Percentiles rank a stretch among this genome's conserved stretches.
These are phyloP conservation scores for Lissocephala sabroskyi DNA, from an alignment of 2,888 invertebrate genomes.

Conservation along the genomic window DNA sequence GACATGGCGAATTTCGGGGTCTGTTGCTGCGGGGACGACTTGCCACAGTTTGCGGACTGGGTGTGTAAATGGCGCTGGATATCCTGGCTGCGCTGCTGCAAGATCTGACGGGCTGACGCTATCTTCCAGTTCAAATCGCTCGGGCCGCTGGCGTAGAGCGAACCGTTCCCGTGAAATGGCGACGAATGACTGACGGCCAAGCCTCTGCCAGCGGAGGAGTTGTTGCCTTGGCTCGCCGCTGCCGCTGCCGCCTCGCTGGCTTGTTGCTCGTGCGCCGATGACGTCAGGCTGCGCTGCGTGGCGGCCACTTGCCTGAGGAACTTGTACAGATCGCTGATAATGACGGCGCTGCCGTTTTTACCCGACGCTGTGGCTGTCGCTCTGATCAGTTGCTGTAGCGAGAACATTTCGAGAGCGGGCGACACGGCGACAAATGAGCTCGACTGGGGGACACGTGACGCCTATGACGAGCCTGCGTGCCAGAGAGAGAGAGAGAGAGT, in stretches of 20 bases:
- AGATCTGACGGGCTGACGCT: constrained; percentile 22
- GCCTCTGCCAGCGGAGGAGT: constrained; percentile 38
- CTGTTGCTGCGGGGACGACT: constrained; percentile 42
- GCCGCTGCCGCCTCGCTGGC: constrained; percentile 34
- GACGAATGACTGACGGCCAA: constrained; percentile 56
- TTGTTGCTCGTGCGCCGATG: constrained; percentile 27
- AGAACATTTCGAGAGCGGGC: constrained; percentile 47
- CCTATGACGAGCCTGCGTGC: neutral
- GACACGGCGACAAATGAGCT: neutral
- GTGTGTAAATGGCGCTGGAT: constrained; percentile 58
- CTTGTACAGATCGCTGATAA: constrained; percentile 37
- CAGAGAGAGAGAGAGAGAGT: constrained; percentile 5
- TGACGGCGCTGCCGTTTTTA: constrained; percentile 27
- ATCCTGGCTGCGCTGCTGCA: constrained; percentile 46
- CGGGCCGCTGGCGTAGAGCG: constrained; percentile 22
- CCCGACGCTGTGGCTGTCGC: constrained; percentile 31
- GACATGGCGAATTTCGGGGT: constrained; percentile 64
- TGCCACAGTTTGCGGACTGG: constrained; percentile 23
- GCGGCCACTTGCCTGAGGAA: constrained; percentile 39
- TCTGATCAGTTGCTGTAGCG: constrained; percentile 66
- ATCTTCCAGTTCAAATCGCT: constrained; percentile 15
- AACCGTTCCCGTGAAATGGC: constrained; percentile 53
- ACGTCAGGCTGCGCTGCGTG: constrained; percentile 29
- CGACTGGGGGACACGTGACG: neutral
- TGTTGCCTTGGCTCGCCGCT: constrained; percentile 33